A percentile compares a stretch with the other conserved stretches of the same genome.
Evolutionary conservation across 2,797 vertebrate species (phyloP).

Genomic region (Bradypodion pumilum): DNA sequence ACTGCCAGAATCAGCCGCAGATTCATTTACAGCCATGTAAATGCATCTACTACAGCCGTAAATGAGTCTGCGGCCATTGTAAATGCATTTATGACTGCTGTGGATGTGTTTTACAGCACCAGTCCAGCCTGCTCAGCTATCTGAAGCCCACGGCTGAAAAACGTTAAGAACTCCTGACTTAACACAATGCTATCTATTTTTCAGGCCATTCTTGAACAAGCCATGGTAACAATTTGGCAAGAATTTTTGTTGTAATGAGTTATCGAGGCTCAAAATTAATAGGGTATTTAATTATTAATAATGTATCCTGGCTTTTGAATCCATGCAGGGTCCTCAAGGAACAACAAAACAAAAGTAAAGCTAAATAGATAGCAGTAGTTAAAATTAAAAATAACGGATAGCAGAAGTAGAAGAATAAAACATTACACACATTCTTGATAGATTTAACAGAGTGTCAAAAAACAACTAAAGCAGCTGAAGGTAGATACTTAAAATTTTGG

Average conservation of each 20-base stretch:
- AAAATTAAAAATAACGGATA: not conserved
- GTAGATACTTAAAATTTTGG: too few species aligned
- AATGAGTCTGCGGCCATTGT: too few species aligned
- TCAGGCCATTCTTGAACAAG: not conserved
- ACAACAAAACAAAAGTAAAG: not conserved
- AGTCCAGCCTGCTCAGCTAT: too few species aligned
- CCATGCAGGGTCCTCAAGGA: not conserved
- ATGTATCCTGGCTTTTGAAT: not conserved
- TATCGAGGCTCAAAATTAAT: not conserved
- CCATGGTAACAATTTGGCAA: not conserved
- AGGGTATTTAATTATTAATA: not conserved
- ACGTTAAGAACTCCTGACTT: too few species aligned
- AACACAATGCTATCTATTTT: not conserved
- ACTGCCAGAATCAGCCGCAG: too few species aligned
- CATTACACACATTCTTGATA: not conserved
- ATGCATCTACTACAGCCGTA: too few species aligned
- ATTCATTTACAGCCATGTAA: too few species aligned
- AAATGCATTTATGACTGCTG: too few species aligned
- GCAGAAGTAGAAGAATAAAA: not conserved
- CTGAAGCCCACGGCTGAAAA: too few species aligned
- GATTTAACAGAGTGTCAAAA: not conserved
- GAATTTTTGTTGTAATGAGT: not conserved
- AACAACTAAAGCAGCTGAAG: not conserved
- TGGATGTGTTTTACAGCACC: too few species aligned
- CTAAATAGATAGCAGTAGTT: not conserved